A percentile compares a stretch with the other conserved stretches of the same genome.
Conservation (phyloP, 2,888 invertebrate species). For the Plagiodera versicolora region DNA sequence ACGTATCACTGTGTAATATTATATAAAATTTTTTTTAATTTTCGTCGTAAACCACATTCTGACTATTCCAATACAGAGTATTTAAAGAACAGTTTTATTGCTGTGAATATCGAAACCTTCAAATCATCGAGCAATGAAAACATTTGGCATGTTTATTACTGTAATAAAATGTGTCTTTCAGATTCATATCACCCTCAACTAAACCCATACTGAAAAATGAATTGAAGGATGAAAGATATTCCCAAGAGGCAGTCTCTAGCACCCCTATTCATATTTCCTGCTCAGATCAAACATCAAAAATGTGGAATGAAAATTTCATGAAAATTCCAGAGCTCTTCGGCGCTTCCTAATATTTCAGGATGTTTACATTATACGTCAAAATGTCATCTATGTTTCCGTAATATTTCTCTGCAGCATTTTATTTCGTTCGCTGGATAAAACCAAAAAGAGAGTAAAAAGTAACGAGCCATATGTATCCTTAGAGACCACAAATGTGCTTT, state of each 20-base stretch:
- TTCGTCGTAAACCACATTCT: too few species aligned
- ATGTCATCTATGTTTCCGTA: slow-evolving; percentile 12
- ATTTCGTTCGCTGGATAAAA: background rate
- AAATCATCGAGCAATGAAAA: too few species aligned
- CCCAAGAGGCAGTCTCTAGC: background rate
- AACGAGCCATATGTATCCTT: slow-evolving; percentile 2
- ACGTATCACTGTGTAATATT: too few species aligned
- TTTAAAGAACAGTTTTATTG: too few species aligned
- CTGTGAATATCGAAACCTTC: too few species aligned
- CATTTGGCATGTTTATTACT: too few species aligned
- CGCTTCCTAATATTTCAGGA: slow-evolving; percentile 14
- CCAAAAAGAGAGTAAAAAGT: slow-evolving; percentile 7
- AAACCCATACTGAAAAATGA: background rate
- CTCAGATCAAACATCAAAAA: slow-evolving; percentile 8
- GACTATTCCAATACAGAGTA: too few species aligned
- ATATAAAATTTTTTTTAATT: too few species aligned
- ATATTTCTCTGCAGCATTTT: slow-evolving; percentile 12
- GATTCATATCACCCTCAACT: too few species aligned
- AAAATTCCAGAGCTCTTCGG: background rate
- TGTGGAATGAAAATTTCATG: slow-evolving; percentile 3
- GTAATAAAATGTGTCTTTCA: too few species aligned
- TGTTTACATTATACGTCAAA: slow-evolving; percentile 17
- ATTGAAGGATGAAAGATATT: background rate
- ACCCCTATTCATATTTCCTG: background rate
- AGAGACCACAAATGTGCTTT: background rate